Evolutionary conservation across 2,888 invertebrate species (phyloP).

Genomic region (Heliconius aoede): DNA sequence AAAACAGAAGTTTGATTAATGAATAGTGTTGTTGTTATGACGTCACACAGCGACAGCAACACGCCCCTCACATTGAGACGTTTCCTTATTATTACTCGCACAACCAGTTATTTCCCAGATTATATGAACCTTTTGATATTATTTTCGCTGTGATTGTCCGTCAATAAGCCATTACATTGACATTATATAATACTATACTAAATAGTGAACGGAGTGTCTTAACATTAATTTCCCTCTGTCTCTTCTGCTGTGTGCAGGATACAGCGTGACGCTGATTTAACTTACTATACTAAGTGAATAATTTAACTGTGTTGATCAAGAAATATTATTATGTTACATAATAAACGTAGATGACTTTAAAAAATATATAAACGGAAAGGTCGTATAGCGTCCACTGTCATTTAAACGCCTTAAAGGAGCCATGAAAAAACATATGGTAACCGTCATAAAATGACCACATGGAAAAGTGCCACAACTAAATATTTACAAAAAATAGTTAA

Average conservation of each 20-base stretch:
- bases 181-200: no score
- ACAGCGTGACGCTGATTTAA: no score
- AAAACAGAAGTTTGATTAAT: not conserved
- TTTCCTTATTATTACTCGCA: not conserved
- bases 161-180: not conserved
- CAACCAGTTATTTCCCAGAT: constrained; percentile 15
- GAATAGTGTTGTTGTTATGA: not conserved
- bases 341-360: not conserved
- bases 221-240: no score
- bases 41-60: not conserved
- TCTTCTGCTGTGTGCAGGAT: no score
- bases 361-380: not conserved
- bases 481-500: not conserved
- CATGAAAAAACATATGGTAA: not conserved
- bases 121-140: not conserved
- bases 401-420: constrained; percentile 8
- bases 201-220: no score
- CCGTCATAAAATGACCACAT: not conserved
- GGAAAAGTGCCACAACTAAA: not conserved
- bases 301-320: not conserved
- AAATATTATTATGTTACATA: not conserved
- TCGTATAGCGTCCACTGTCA: not conserved
- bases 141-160: not conserved
- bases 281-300: no score
- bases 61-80: constrained; percentile 2